Evolutionary conservation across 2,888 invertebrate species (phyloP), one percentile per base, ranked within the genome.

Genomic region (Syritta pipiens): DNA sequence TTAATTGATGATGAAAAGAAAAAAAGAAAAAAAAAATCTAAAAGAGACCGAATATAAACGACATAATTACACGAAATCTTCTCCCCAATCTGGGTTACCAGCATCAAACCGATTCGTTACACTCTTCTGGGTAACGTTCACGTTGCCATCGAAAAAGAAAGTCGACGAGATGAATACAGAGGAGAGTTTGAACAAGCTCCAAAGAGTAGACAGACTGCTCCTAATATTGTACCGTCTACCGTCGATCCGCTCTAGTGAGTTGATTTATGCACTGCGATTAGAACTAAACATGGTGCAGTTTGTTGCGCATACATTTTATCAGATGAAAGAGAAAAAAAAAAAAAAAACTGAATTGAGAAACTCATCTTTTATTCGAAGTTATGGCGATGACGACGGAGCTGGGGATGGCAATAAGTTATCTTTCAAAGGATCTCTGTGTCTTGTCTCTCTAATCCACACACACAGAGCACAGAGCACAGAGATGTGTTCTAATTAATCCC

Each of bases 1-100:
- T 65, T 62, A 55, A 72, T 71, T 67, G 72, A 37, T 42, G 65
- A 72, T 79, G 49, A 72, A 67, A 79, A 79, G 60, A 79, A 79
- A 79, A 79, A 53, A 42, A 46, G 14, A 35, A 55, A 20, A 60
- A 6, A n/a, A n/a, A n/a, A n/a, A n/a, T n/a, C n/a, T n/a, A n/a
- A n/a, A n/a, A n/a, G n/a, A n/a, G n/a, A n/a, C n/a, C 26, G 48
- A 63, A 49, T 59, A 30, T 53, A 24, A 71, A 72, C 65, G 77
- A 72, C 77, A 72, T 72, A 62, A 79, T 62, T 68, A 67, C 79
- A 79, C 68, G 72, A 62, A 37, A 68, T 67, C 42, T 42, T 20
- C 42, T 44, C 4, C 42, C 32, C 22, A 63, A 63, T 37, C 72
- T 79, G 46, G 79, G 79, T 74, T 79, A 79, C 26, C 62, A 68